A percentile compares a stretch with the other conserved stretches of the same genome.
Conservation (phyloP, 2,113 vertebrate species). For the Gadus chalcogrammus region DNA sequence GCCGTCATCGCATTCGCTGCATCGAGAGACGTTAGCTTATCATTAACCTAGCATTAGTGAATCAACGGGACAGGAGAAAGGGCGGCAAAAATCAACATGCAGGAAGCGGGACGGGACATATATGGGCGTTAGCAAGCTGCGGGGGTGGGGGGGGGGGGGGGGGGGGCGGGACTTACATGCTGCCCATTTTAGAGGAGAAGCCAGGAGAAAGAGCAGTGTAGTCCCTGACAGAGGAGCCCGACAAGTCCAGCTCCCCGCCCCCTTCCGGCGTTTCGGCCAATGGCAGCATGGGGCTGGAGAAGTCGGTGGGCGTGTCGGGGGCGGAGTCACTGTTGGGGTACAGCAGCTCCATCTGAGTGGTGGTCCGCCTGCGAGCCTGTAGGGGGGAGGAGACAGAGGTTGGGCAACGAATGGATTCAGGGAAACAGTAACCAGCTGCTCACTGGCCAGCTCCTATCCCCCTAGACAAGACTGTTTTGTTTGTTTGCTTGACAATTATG, state of each 20-base stretch:
- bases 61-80: background rate
- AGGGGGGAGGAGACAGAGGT: background rate
- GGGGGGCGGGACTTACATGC: constrained; percentile 87
- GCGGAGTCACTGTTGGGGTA: constrained; percentile 87
- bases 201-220: constrained; percentile 75
- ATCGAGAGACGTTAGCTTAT: background rate
- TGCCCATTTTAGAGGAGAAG: constrained; percentile 89
- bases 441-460: no score
- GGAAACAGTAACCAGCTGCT: no score
- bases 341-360: constrained; percentile 95
- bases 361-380: constrained; percentile 91
- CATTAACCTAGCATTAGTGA: constrained; percentile 13
- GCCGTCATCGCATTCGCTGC: no score
- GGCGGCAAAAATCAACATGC: background rate
- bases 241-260: constrained; percentile 71
- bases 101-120: constrained; percentile 2
- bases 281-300: constrained; percentile 68
- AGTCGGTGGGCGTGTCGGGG: constrained; percentile 72
- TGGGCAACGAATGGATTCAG: no score
- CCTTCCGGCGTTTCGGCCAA: constrained; percentile 77
- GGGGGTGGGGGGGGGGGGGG: constrained; percentile 41
- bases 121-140: constrained; percentile 28
- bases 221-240: constrained; percentile 82
- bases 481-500: no score
- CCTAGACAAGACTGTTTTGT: no score